These are phyloP conservation scores for Acinonyx jubatus DNA, from an alignment of 2,113 vertebrate species.

Conservation along the genomic window DNA sequence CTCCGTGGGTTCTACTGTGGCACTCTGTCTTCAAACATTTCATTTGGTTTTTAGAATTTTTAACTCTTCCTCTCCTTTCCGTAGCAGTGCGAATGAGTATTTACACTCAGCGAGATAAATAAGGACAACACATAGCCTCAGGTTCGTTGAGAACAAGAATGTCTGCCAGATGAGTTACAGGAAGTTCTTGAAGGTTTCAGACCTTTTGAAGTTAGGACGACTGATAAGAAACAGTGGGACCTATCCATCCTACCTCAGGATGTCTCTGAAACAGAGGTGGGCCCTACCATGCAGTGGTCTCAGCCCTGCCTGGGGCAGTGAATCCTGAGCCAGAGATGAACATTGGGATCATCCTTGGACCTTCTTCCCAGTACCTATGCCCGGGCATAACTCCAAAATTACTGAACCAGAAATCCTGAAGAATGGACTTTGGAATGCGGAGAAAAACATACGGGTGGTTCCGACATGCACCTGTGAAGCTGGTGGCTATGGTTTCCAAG, in stretches of 20 bases:
- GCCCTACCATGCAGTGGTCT: background rate
- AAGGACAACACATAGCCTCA: no score
- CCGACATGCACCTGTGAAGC: background rate
- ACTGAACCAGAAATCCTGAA: background rate
- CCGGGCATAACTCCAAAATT: background rate
- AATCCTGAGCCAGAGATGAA: background rate
- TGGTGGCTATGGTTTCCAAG: background rate
- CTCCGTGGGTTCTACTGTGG: background rate
- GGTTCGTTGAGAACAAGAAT: background rate
- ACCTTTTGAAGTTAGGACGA: background rate
- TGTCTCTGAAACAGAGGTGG: background rate
- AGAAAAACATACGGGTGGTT: rapidly evolving
- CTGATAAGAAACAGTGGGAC: background rate
- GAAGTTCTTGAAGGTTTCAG: background rate
- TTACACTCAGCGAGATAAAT: background rate
- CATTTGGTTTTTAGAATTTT: background rate
- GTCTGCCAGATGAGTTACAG: background rate
- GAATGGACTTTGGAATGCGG: background rate
- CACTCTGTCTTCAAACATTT: background rate
- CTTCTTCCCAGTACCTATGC: rapidly evolving
- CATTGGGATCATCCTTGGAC: background rate
- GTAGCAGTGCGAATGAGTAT: background rate
- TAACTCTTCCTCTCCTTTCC: background rate
- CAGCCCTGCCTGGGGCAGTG: no score
- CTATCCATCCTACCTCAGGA: background rate